Evolutionary conservation across 2,113 vertebrate genomes (phyloP).

Genomic region (Theristicus caerulescens): DNA sequence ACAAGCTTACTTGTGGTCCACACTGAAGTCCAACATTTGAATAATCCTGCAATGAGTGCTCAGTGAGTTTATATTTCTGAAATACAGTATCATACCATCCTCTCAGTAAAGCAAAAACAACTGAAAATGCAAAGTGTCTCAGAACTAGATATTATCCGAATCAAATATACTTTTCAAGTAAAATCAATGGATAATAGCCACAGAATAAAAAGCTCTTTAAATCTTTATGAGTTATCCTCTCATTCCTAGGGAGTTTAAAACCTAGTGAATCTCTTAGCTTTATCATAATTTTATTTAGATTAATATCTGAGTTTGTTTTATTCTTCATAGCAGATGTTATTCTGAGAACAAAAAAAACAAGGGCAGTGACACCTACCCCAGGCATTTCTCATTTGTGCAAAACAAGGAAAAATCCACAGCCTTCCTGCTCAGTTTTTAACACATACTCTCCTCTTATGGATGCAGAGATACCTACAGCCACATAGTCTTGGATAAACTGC

Average conservation of each 20-base stretch:
- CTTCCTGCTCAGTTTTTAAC: neutral
- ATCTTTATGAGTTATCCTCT: neutral
- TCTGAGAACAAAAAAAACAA: neutral
- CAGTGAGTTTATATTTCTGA: neutral
- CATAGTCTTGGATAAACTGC: neutral
- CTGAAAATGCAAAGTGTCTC: neutral
- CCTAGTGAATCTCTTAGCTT: neutral
- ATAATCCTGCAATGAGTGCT: neutral
- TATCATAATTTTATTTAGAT: neutral
- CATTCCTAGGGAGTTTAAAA: neutral
- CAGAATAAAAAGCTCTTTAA: neutral
- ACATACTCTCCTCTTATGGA: neutral
- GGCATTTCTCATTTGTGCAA: neutral
- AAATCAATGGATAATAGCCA: neutral
- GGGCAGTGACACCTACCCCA: neutral
- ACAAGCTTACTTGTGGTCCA: neutral
- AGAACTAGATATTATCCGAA: neutral
- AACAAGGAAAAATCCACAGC: neutral
- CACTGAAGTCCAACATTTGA: neutral
- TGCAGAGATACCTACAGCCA: neutral
- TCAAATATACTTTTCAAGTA: neutral
- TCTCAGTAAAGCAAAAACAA: neutral
- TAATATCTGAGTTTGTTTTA: neutral
- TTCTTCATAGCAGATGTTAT: neutral
- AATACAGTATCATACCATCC: neutral